phyloP scores from a whole-genome alignment of 2,888 invertebrate genomes.

The Acanthosoma haemorrhoidale region DNA sequence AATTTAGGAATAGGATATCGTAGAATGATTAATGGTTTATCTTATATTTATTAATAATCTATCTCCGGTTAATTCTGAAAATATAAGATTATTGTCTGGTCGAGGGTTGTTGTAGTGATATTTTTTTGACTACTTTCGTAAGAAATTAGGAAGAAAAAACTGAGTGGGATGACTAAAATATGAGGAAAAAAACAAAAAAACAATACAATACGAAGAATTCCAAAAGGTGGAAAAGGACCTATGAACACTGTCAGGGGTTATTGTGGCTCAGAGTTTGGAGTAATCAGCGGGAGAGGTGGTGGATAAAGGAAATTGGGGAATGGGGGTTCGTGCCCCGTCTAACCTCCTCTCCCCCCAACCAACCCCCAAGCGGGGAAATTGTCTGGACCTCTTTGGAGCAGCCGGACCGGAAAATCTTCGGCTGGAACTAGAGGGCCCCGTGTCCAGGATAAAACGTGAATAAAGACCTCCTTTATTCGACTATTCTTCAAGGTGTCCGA shows the following conservation, averaged over 20 bases:
- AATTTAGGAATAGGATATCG: too few relatives aligned
- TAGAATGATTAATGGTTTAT: too few relatives aligned
- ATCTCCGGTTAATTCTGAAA: too few relatives aligned
- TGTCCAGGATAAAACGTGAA: constrained; percentile 1
- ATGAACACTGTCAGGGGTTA: neutral
- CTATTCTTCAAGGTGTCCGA: neutral
- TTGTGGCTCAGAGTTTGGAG: neutral
- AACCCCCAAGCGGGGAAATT: neutral
- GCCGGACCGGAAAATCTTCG: constrained; percentile 2
- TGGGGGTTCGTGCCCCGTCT: neutral
- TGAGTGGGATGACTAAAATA: too few relatives aligned
- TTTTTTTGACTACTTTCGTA: too few relatives aligned
- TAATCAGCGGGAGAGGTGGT: constrained; percentile 2
- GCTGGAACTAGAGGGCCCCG: neutral
- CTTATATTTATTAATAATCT: too few relatives aligned
- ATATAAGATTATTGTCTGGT: too few relatives aligned
- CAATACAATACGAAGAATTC: neutral
- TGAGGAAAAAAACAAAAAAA: too few relatives aligned
- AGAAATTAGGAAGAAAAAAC: too few relatives aligned
- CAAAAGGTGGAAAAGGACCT: neutral
- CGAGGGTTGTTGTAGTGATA: too few relatives aligned
- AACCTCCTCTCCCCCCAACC: neutral
- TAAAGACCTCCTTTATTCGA: constrained; percentile 6
- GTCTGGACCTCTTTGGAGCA: neutral
- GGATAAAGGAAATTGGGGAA: constrained; percentile 16